Conservation (phyloP, 2,888 invertebrate species). For the Pyrrhosoma nymphula region DNA sequence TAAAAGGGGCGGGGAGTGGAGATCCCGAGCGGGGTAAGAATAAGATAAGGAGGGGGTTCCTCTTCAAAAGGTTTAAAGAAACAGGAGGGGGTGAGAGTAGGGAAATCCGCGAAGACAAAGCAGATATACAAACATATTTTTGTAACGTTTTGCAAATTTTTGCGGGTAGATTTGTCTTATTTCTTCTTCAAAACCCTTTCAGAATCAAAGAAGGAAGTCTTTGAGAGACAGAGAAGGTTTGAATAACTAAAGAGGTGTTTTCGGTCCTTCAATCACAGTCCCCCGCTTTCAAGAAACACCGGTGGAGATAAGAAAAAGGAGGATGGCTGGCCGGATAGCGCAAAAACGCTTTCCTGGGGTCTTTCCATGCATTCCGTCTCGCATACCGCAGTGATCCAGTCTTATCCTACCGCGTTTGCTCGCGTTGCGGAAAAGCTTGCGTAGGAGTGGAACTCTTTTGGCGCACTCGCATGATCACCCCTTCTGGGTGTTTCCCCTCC, state of each 20-base stretch:
- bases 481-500: not conserved
- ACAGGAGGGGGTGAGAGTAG: not conserved
- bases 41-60: not conserved
- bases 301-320: not conserved
- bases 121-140: slow-evolving; percentile 65
- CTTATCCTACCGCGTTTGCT: not conserved
- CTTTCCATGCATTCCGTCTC: too few species aligned
- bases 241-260: not conserved
- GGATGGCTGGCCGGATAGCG: not conserved
- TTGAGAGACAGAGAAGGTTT: too few species aligned
- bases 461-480: not conserved
- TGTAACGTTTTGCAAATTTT: slow-evolving; percentile 66
- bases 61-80: not conserved
- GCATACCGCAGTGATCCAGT: not conserved
- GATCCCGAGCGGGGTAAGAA: not conserved
- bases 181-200: not conserved
- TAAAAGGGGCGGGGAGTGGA: not conserved
- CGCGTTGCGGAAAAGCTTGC: not conserved
- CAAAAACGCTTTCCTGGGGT: not conserved
- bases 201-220: not conserved
- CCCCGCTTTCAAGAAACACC: not conserved
- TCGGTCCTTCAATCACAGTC: not conserved
- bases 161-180: slow-evolving; percentile 55
- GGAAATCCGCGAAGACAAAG: slow-evolving; percentile 1
- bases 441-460: not conserved